Conservation (phyloP, 2,113 vertebrate genomes). For the Synodontis membranacea region DNA sequence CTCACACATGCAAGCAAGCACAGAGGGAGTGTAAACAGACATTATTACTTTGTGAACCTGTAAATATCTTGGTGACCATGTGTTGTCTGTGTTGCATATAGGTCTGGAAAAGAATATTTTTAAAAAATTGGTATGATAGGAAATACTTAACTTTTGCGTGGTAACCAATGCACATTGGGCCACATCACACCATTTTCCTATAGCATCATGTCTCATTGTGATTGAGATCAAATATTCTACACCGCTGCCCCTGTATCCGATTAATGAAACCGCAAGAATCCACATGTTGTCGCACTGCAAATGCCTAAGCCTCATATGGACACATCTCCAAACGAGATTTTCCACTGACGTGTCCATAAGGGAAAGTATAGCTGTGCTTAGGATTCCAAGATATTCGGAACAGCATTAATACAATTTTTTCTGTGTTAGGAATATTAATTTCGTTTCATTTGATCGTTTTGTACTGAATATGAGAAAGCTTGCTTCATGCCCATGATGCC, state of each 20-base stretch:
- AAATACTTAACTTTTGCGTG: not conserved
- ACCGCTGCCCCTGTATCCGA: not conserved
- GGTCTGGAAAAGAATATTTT: not conserved
- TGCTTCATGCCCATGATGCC: too few species aligned
- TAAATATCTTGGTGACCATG: not conserved
- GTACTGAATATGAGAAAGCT: too few species aligned
- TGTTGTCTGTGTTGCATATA: not conserved
- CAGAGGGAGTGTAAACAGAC: not conserved
- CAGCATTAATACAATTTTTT: not conserved
- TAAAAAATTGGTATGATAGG: not conserved
- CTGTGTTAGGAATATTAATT: not conserved
- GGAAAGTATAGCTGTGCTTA: too few species aligned
- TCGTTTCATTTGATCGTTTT: too few species aligned
- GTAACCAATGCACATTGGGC: not conserved
- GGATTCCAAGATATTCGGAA: too few species aligned
- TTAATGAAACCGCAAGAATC: not conserved
- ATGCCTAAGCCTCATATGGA: not conserved
- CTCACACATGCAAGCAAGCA: conserved; percentile 6
- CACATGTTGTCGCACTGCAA: not conserved
- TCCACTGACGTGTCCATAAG: not conserved
- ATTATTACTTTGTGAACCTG: conserved; percentile 12
- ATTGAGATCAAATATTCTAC: not conserved
- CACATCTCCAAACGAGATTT: not conserved
- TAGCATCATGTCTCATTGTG: not conserved
- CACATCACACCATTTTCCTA: not conserved